phyloP scores from a whole-genome alignment of 2,113 vertebrate genomes.

The Zosterops borbonicus region DNA sequence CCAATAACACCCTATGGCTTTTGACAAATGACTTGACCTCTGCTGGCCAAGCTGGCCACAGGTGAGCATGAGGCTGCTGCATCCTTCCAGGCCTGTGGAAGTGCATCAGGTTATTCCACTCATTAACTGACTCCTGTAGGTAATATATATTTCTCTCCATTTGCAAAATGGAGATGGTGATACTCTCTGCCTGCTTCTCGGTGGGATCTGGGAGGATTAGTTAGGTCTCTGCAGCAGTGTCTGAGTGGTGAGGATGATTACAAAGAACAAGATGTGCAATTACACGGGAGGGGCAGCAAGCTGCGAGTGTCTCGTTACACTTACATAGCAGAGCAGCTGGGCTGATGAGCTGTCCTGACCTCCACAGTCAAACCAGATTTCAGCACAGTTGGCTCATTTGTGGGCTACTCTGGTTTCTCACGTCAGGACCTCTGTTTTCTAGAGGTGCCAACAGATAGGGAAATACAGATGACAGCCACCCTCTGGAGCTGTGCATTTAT shows the following conservation, averaged over 20 bases:
- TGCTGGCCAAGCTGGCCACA: neutral
- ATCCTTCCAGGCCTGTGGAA: neutral
- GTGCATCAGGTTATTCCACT: neutral
- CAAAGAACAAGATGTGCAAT: slow-evolving; percentile 47
- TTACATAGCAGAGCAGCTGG: slow-evolving; percentile 39
- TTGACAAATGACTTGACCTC: neutral
- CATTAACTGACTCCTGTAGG: neutral
- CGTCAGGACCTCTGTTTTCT: neutral
- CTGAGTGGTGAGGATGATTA: slow-evolving; percentile 13
- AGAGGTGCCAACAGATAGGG: neutral
- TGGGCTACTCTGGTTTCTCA: slow-evolving; percentile 2
- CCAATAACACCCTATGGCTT: neutral
- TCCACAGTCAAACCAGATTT: slow-evolving; percentile 39
- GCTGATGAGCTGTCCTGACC: slow-evolving; percentile 56
- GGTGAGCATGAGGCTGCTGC: neutral
- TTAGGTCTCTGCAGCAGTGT: neutral
- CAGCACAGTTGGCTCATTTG: slow-evolving; percentile 56
- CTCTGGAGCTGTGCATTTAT: neutral
- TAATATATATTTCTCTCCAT: neutral
- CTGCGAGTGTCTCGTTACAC: slow-evolving; percentile 29
- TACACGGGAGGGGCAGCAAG: slow-evolving; percentile 28
- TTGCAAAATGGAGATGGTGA: neutral
- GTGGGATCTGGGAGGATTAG: slow-evolving; percentile 37
- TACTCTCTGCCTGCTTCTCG: neutral
- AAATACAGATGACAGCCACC: neutral